Evolutionary conservation across 2,888 invertebrate species (phyloP), one percentile per base, ranked within the genome.

Genomic region (Aethes cnicana): DNA sequence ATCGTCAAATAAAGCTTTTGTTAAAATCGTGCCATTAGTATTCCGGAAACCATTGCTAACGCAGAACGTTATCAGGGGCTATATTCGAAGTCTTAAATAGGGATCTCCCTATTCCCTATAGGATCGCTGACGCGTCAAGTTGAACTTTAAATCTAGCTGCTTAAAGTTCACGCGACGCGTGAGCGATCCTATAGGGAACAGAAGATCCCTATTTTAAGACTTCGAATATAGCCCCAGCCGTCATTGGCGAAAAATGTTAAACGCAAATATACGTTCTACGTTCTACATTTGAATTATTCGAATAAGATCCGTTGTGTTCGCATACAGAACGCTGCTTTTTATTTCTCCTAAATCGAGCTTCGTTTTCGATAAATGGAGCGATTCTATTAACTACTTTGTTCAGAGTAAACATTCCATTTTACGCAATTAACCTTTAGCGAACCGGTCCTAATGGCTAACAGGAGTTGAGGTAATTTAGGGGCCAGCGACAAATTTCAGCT

Each of bases 341-440:
- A 35, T 37, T 21, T 12, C 30, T 11, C 71, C 72, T 72, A 68
- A 64, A 67, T 53, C 55, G 55, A 57, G 59, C 60, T 78, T 81
- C 80, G 72, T 72, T 70, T 68, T 71, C 49, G 74, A 78, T 81
- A 81, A 74, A 78, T 63, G 64, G 60, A 69, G 61, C 72, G 77
- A 79, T 56, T 56, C 32, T 8, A 33, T 35, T 36, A 36, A 46
- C 32, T 32, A 18, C 14, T 42, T 11, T 20, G 35, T 52, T 55
- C 64, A 76, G 78, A 82, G 83, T 78, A 78, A 79, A 81, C 80
- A 77, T 76, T 77, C 76, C 72, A 78, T 80, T 77, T 76, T 62
- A 61, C 64, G 68, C 76, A 80, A 84, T 84, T 83, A 83, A 76
- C 58, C 69, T 61, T 68, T 72, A 65, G 58, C 71, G 69, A 74